Conservation (phyloP, 2,888 invertebrate species). For the Spisula solida region DNA sequence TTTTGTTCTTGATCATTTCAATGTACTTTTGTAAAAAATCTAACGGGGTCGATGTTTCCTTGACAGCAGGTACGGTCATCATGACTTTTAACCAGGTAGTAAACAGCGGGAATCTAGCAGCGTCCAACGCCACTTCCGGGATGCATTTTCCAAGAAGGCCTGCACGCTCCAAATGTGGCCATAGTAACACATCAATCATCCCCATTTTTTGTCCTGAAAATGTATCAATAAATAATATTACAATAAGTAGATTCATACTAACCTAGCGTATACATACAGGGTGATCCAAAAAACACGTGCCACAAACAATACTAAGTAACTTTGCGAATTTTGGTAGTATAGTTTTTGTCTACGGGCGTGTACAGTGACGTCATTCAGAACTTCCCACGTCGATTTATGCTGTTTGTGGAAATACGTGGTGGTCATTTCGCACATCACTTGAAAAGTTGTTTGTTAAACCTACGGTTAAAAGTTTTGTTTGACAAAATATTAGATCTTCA, state of each 20-base stretch:
- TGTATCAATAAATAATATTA: neutral
- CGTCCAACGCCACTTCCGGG: constrained; percentile 40
- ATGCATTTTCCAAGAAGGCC: neutral
- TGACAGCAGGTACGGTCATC: constrained; percentile 63
- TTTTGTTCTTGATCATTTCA: neutral
- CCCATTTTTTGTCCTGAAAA: constrained; percentile 61
- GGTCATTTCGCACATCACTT: too few relatives aligned
- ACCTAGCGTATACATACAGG: too few relatives aligned
- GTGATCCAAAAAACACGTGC: too few relatives aligned
- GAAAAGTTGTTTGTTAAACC: too few relatives aligned
- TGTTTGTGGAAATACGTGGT: too few relatives aligned
- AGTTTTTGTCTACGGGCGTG: too few relatives aligned
- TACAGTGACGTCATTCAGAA: too few relatives aligned
- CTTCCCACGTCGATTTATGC: too few relatives aligned
- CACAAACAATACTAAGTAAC: too few relatives aligned
- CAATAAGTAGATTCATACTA: neutral
- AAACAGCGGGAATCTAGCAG: constrained; percentile 56
- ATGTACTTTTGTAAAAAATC: constrained; percentile 13
- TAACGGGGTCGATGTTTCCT: constrained; percentile 51
- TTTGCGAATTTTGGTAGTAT: too few relatives aligned
- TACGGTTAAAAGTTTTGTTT: too few relatives aligned
- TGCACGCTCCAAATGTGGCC: constrained; percentile 69
- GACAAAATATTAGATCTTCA: too few relatives aligned
- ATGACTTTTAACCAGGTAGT: constrained; percentile 65
- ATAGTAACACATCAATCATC: constrained; percentile 70